Percentiles rank a stretch among this genome's conserved stretches.
Evolutionary conservation across 2,113 vertebrate species (phyloP).

Genomic region (Phoenicopterus ruber): DNA sequence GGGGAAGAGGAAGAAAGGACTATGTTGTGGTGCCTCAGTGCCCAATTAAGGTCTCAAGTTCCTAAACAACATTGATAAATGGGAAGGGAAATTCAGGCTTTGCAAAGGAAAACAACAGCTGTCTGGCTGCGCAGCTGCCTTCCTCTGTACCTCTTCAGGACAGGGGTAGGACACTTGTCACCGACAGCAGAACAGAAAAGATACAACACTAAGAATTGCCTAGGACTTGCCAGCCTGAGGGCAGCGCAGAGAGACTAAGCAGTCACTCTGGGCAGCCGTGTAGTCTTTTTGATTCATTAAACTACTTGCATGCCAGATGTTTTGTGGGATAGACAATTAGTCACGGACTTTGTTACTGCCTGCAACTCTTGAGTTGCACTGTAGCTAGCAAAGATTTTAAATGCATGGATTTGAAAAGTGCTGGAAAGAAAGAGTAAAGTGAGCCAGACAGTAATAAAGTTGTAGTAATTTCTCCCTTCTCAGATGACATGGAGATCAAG

Average conservation of each 20-base stretch:
- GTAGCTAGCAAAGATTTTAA: neutral
- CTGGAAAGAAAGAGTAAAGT: neutral
- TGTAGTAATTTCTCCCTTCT: neutral
- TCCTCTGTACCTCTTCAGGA: neutral
- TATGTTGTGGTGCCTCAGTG: neutral
- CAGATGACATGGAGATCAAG: neutral
- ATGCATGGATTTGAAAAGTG: neutral
- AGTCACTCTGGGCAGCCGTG: neutral
- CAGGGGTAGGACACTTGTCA: too few species aligned
- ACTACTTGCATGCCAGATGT: neutral
- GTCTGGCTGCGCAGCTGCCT: neutral
- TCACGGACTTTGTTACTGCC: neutral
- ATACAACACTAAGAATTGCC: accelerated
- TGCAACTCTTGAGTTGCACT: accelerated
- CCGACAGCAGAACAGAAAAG: neutral
- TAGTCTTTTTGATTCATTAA: neutral
- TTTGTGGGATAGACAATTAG: neutral
- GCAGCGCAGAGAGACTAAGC: neutral
- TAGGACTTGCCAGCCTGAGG: too few species aligned
- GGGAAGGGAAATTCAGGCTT: neutral
- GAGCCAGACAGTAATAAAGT: neutral
- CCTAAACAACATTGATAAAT: neutral
- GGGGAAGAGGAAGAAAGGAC: neutral
- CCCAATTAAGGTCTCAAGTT: neutral
- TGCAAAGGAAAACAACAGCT: neutral